Percentiles rank a stretch among this genome's conserved stretches.
These are phyloP conservation scores for Leptodactylus fuscus DNA, from an alignment of 2,113 vertebrate genomes.

Conservation along the genomic window DNA sequence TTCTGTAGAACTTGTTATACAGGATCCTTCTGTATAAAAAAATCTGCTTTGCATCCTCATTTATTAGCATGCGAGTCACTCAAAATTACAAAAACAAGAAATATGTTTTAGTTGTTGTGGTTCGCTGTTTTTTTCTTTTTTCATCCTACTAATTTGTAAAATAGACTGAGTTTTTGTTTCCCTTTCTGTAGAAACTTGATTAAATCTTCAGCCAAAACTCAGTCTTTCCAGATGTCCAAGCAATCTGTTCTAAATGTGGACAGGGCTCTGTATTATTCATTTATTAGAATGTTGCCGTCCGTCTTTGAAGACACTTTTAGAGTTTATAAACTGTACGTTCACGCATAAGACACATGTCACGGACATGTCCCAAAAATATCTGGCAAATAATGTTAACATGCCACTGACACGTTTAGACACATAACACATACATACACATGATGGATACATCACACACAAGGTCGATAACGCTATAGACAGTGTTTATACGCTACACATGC, in stretches of 20 bases:
- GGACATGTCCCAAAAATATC: too few relatives aligned
- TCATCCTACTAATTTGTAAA: background rate
- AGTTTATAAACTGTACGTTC: background rate
- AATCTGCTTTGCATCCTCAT: constrained; percentile 33
- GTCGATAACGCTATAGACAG: too few relatives aligned
- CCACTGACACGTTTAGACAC: too few relatives aligned
- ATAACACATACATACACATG: too few relatives aligned
- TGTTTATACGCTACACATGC: too few relatives aligned
- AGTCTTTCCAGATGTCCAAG: background rate
- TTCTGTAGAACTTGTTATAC: constrained; percentile 38
- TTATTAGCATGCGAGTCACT: constrained; percentile 33
- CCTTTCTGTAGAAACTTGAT: background rate
- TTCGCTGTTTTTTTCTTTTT: constrained; percentile 9
- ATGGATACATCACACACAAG: too few relatives aligned
- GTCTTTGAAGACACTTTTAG: background rate
- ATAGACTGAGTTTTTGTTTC: constrained; percentile 1
- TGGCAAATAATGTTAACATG: too few relatives aligned
- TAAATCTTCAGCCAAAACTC: background rate
- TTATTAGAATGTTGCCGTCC: background rate
- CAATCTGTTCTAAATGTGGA: constrained; percentile 8
- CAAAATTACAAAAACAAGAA: constrained; percentile 30
- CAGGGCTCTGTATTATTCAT: background rate
- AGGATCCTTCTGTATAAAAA: constrained; percentile 24
- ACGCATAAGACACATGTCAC: background rate
- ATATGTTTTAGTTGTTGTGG: constrained; percentile 18